Conservation (phyloP, 2,113 vertebrate species). For the Neofelis nebulosa region DNA sequence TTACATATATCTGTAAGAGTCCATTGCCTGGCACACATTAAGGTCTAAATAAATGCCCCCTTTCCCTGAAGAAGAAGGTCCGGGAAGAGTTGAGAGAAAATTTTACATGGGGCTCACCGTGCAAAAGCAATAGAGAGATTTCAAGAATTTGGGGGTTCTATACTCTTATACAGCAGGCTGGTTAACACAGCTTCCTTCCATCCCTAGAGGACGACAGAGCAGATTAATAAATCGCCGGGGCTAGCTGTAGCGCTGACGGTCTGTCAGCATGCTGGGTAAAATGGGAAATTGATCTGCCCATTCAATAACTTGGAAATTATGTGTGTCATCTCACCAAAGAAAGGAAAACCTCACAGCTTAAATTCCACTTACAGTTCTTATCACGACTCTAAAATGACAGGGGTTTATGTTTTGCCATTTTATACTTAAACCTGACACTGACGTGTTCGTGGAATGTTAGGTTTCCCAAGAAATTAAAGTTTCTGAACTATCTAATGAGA, state of each 20-base stretch:
- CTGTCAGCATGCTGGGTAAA: slow-evolving; percentile 57
- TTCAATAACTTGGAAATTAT: slow-evolving; percentile 44
- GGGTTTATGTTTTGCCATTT: slow-evolving; percentile 14
- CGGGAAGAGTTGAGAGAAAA: neutral
- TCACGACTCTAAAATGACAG: slow-evolving; percentile 43
- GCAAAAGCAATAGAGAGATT: slow-evolving; percentile 17
- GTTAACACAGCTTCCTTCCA: slow-evolving; percentile 30
- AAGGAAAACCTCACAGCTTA: slow-evolving; percentile 24
- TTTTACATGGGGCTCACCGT: neutral
- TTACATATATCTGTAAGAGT: neutral
- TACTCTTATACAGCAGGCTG: neutral
- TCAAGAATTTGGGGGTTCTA: slow-evolving; percentile 34
- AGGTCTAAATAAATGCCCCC: neutral
- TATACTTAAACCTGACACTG: neutral
- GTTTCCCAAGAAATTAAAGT: slow-evolving; percentile 32
- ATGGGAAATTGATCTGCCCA: slow-evolving; percentile 56
- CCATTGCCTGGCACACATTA: neutral
- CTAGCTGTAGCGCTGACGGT: slow-evolving; percentile 14
- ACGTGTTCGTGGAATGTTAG: neutral
- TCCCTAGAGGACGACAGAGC: slow-evolving; percentile 62
- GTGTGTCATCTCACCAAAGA: slow-evolving; percentile 16
- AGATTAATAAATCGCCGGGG: slow-evolving; percentile 58
- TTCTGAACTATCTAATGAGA: slow-evolving; percentile 33
- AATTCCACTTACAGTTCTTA: slow-evolving; percentile 54
- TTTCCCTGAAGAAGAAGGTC: neutral